Evolutionary conservation across 2,888 invertebrate species (phyloP), one percentile per base, ranked within the genome.

Genomic region (Lordiphosa andalusiaca): DNA sequence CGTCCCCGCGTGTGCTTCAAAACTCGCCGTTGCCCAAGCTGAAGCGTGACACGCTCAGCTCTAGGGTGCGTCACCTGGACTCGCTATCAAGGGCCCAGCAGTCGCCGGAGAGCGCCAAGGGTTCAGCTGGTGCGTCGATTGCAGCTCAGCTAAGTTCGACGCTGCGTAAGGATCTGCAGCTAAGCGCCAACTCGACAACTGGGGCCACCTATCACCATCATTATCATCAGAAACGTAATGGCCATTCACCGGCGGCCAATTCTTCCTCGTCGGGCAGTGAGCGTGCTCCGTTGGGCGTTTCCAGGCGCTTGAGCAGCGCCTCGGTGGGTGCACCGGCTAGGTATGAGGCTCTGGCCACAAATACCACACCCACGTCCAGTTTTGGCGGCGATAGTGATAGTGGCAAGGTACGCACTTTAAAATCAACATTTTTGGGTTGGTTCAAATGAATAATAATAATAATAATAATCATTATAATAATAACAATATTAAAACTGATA

Each of bases 21-120:
- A 89, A 86, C 60, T 89, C 89, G 52, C 89, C 89, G 58, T 58
- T 89, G 74, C 88, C 88, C 51, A 90, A 89, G 77, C 80, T 84
- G 36, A 90, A 89, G 72, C 87, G 90, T 53, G 91, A 92, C 78
- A 91, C 91, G 56, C 87, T 92, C 46, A 91, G 91, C 55, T 90
- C 91, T 49, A 91, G 91, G 73, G 88, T 91, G 57, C 89, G 91
- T 53, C 90, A 91, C 71, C 88, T 90, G 77, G 91, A 92, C 69
- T 91, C 91, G 25, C 82, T 91, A 62, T 90, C 91, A 66, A 89
- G 87, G 36, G 84, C 90, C 87, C 63, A 87, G 74, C 68, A 89
- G 78, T 63, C 67, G 16, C 73, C 73, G 33, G 83, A 82, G 33
- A 55, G 16, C 53, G 46, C 42, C 50, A 73, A 35, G 46, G 50